phyloP scores from a whole-genome alignment of 1,140 invertebrate species.

The Brachionus paranguensis region DNA sequence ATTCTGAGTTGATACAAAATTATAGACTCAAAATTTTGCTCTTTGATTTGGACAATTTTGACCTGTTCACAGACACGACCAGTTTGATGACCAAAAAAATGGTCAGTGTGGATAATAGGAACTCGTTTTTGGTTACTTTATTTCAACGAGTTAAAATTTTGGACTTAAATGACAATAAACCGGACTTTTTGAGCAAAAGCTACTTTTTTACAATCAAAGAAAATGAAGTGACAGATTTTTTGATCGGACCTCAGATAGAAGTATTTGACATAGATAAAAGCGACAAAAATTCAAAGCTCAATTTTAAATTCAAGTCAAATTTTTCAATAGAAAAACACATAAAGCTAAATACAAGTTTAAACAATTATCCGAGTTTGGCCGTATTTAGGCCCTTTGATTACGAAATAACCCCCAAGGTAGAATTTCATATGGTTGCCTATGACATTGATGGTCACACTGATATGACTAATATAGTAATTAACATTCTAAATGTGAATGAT shows the following conservation, averaged over 20 bases:
- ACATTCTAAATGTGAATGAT: slow-evolving; percentile 19
- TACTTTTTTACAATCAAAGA: slow-evolving; percentile 1
- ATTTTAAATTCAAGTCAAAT: slow-evolving; percentile 22
- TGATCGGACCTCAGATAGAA: neutral
- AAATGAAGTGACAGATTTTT: neutral
- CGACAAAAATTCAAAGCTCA: neutral
- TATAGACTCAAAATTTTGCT: slow-evolving; percentile 12
- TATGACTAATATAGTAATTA: neutral
- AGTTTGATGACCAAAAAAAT: neutral
- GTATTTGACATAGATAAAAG: slow-evolving; percentile 18
- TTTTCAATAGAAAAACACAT: neutral
- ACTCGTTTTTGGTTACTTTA: neutral
- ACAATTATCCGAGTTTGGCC: neutral
- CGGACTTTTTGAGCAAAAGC: neutral
- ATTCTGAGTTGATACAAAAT: slow-evolving; percentile 14
- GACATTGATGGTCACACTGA: neutral
- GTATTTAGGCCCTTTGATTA: slow-evolving; percentile 15
- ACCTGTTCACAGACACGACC: neutral
- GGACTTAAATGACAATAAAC: slow-evolving; percentile 22
- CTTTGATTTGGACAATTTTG: neutral
- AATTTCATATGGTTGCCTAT: neutral
- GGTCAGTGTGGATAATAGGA: neutral
- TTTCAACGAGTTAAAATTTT: neutral
- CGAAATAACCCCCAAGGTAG: neutral
- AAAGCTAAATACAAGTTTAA: neutral